Evolutionary conservation across 2,113 vertebrate species (phyloP).

Genomic region (Nesogale talazaci): DNA sequence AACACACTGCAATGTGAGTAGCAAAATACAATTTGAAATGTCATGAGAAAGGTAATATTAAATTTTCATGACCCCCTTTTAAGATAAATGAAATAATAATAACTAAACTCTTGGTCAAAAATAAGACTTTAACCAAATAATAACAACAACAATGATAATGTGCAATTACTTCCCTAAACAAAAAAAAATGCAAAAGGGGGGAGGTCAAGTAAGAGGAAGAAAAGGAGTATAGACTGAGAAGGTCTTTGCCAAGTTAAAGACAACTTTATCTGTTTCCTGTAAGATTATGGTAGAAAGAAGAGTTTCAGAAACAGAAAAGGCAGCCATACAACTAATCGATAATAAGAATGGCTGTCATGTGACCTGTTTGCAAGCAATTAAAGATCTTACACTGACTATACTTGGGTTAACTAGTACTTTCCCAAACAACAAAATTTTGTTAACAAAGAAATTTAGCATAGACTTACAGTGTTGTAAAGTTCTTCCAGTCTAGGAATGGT

Average conservation of each 20-base stretch:
- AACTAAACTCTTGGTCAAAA: conserved; percentile 22
- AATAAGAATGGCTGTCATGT: not conserved
- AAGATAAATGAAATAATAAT: conserved; percentile 6
- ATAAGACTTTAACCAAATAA: not conserved
- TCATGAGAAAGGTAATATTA: not conserved
- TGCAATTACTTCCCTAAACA: not conserved
- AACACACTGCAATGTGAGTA: not conserved
- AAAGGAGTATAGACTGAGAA: not conserved
- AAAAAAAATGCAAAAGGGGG: no score
- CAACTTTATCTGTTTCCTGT: not conserved
- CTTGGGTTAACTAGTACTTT: conserved; percentile 52
- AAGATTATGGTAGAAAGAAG: not conserved
- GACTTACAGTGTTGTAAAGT: conserved; percentile 97
- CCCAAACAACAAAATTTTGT: not conserved
- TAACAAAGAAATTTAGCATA: conserved; percentile 43
- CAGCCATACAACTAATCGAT: not conserved
- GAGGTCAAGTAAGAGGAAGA: not conserved
- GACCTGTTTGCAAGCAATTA: not conserved
- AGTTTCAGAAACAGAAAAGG: not conserved
- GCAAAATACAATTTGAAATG: conserved; percentile 10
- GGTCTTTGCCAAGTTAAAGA: not conserved
- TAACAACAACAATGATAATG: not conserved
- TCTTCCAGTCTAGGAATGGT: conserved; percentile 97
- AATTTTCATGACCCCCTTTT: not conserved
- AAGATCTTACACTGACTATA: conserved; percentile 12